These are phyloP conservation scores for Megalopta genalis DNA, from an alignment of 1,140 invertebrate genomes.

Conservation along the genomic window DNA sequence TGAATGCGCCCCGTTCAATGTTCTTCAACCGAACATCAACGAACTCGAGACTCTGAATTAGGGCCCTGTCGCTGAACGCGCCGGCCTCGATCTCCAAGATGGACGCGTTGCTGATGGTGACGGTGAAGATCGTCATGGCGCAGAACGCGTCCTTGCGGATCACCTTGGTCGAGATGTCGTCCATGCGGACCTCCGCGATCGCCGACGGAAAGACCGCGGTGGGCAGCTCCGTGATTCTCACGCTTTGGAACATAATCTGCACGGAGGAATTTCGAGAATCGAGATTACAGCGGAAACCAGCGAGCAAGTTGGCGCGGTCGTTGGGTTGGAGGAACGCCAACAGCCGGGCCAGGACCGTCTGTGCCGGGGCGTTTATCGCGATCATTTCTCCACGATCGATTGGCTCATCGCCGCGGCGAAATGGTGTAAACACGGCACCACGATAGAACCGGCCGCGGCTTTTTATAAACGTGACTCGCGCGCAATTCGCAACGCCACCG, in stretches of 20 bases:
- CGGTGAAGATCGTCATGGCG: constrained; percentile 82
- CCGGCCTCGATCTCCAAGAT: constrained; percentile 82
- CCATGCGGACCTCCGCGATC: constrained; percentile 82
- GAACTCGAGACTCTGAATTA: constrained; percentile 83
- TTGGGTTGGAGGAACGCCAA: constrained; percentile 23
- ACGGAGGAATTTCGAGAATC: constrained; percentile 2
- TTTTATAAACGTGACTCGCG: constrained; percentile 12
- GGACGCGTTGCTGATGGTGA: constrained; percentile 83
- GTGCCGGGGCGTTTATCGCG: background rate
- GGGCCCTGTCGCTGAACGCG: constrained; percentile 84
- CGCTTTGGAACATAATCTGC: constrained; percentile 85
- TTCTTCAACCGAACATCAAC: constrained; percentile 82
- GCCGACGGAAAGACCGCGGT: constrained; percentile 83
- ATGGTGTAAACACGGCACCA: constrained; percentile 9
- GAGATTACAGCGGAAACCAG: constrained; percentile 10
- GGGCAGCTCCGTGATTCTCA: constrained; percentile 82
- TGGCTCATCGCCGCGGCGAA: background rate
- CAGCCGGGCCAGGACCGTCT: background rate
- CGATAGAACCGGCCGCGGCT: background rate
- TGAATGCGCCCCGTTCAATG: constrained; percentile 82
- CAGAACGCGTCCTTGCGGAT: constrained; percentile 84
- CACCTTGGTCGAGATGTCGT: constrained; percentile 80
- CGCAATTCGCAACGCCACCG: background rate
- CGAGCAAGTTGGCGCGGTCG: no score
- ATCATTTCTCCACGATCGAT: background rate